Evolutionary conservation across 1,140 invertebrate species (phyloP).

Genomic region (Coptotermes formosanus): DNA sequence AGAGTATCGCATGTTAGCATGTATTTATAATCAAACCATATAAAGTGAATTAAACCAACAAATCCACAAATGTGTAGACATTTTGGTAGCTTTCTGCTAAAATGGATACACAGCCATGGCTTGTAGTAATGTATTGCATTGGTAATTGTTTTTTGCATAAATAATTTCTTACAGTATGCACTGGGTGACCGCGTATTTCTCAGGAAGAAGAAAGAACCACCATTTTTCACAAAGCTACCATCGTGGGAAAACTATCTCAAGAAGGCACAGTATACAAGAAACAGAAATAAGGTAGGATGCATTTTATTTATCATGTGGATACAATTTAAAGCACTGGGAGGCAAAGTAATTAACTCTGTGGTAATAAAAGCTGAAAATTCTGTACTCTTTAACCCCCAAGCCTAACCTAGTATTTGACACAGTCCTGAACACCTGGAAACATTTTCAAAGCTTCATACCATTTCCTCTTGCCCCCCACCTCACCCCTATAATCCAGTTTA

Average conservation of each 20-base stretch:
- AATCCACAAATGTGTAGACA: not conserved
- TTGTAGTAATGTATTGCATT: not conserved
- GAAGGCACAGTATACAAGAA: conserved; percentile 65
- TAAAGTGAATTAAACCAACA: too few relatives aligned
- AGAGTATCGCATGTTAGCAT: too few relatives aligned
- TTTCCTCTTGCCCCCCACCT: too few relatives aligned
- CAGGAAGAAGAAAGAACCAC: conserved; percentile 61
- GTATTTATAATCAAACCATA: too few relatives aligned
- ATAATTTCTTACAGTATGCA: conserved; percentile 57
- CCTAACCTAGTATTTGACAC: not conserved
- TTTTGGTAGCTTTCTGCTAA: not conserved
- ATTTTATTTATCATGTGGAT: not conserved
- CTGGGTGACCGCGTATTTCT: conserved; percentile 71
- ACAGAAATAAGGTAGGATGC: conserved; percentile 60
- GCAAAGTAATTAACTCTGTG: not conserved
- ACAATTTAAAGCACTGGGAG: not conserved
- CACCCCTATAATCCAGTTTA: too few relatives aligned
- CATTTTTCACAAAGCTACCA: conserved; percentile 65
- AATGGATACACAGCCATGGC: not conserved
- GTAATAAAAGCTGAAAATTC: not conserved
- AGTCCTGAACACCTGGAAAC: not conserved
- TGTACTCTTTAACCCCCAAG: not conserved
- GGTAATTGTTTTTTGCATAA: not conserved
- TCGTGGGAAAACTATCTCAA: conserved; percentile 64
- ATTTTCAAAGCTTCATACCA: not conserved